Percentiles rank a stretch among this genome's conserved stretches.
phyloP scores from a whole-genome alignment of 1,140 invertebrate genomes.

The Atta texana region DNA sequence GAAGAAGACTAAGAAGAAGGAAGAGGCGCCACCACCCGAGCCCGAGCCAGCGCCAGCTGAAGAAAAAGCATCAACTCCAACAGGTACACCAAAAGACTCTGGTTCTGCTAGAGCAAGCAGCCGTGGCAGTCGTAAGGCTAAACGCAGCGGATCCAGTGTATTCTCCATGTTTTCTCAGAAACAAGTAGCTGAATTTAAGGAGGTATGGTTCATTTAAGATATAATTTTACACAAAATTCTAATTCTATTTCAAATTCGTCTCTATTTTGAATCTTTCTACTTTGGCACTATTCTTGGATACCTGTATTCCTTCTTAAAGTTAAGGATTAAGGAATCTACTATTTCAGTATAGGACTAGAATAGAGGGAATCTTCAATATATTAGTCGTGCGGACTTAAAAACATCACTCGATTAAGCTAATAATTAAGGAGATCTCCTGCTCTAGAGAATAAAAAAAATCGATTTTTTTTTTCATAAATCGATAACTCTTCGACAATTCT shows the following conservation, averaged over 20 bases:
- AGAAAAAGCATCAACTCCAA: slow-evolving; percentile 84
- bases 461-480: too few species aligned
- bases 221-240: not conserved
- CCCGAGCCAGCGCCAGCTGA: slow-evolving; percentile 84
- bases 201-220: slow-evolving; percentile 87
- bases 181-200: slow-evolving; percentile 98
- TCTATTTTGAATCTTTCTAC: not conserved
- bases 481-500: too few species aligned
- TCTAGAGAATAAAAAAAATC: too few species aligned
- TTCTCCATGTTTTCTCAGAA: slow-evolving; percentile 98
- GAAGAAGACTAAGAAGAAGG: slow-evolving; percentile 89
- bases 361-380: not conserved
- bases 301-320: not conserved
- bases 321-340: not conserved
- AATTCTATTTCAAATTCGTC: not conserved
- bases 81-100: slow-evolving; percentile 85
- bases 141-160: slow-evolving; percentile 96
- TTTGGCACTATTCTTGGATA: not conserved
- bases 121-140: slow-evolving; percentile 91
- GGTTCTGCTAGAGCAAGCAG: slow-evolving; percentile 93
- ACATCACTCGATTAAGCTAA: too few species aligned
- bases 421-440: too few species aligned
- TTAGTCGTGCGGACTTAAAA: not conserved
- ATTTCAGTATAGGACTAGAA: not conserved
- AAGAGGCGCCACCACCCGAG: slow-evolving; percentile 86